Percentiles rank a stretch among this genome's conserved stretches.
Conservation (phyloP, 2,113 vertebrate genomes). For the Syrrhaptes paradoxus region DNA sequence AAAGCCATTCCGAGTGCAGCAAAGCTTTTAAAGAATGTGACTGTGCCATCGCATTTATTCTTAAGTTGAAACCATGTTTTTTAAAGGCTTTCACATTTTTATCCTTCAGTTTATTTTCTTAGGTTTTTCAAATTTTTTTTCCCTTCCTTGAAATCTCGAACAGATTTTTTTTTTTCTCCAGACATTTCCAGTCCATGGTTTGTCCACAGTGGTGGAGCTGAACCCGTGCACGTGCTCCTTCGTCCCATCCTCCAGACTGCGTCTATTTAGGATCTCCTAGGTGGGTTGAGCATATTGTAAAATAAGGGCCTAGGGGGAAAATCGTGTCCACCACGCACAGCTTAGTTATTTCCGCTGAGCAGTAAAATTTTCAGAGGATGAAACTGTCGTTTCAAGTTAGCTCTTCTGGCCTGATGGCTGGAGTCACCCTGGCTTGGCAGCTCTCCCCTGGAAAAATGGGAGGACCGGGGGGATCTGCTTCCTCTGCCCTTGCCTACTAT, state of each 20-base stretch:
- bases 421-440: not conserved
- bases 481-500: not conserved
- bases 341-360: not conserved
- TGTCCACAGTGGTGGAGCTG: not conserved
- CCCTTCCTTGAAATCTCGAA: not conserved
- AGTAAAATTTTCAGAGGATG: not conserved
- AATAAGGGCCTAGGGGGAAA: not conserved
- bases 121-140: slow-evolving; percentile 7
- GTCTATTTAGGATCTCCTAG: not conserved
- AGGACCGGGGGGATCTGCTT: not conserved
- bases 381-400: not conserved
- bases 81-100: slow-evolving; percentile 63
- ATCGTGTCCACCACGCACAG: not conserved
- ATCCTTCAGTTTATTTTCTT: slow-evolving; percentile 35
- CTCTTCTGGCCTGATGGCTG: not conserved
- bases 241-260: not conserved
- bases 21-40: slow-evolving; percentile 73
- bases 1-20: slow-evolving; percentile 67
- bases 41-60: slow-evolving; percentile 44
- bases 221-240: not conserved
- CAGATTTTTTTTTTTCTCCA: not conserved
- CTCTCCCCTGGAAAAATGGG: not conserved
- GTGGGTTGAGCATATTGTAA: not conserved
- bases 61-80: slow-evolving; percentile 47
- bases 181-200: not conserved